Evolutionary conservation across 2,113 vertebrate genomes (phyloP), one percentile per base, ranked within the genome.

Genomic region (Halcyon senegalensis): DNA sequence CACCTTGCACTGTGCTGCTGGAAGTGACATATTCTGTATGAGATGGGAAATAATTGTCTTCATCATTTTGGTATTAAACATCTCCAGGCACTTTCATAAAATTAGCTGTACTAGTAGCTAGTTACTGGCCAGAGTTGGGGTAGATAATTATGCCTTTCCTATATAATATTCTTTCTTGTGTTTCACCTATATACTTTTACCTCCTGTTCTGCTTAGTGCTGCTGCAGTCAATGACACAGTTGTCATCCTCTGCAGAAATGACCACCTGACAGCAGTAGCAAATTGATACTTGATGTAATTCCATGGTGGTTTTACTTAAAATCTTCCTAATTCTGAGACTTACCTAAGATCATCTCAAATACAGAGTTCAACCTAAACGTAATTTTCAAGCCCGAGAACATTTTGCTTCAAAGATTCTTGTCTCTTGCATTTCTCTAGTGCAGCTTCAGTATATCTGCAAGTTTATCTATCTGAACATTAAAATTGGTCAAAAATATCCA

Each of bases 31-130:
- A 24, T 50, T 87, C 83, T 78, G 8, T 70, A 84, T 62, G 56
- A 89, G 51, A 87, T 87, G 19, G n/a, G 44, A 92, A 96, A 94
- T 89, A 82, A 84, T 64, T 43, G 12, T 76, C 80, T 92, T 91
- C 77, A 92, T 91, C 31, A 82, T 89, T 89, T 94, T 87, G 44
- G 7, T 73, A 91, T 67, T 91, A 59, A 92, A 76, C 33, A 59
- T 91, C 88, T 87, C 69, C 69, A 84, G 44, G 16, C 59, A 75
- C 31, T 79, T 85, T 44, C 44, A 76, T 13, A 89, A 93, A 89
- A 94, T 85, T 87, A 84, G 2, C 28, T 58, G 27, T 41, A 39
- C 48, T 76, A 73, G n/a, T 59, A 25, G 16, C 55, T 58, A 69
- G 31, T 79, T 78, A 66, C 39, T 21, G 21, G 17, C 3, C 44